Evolutionary conservation across 2,888 invertebrate species (phyloP), one percentile per base, ranked within the genome.

Genomic region (Lycaena phlaeas): DNA sequence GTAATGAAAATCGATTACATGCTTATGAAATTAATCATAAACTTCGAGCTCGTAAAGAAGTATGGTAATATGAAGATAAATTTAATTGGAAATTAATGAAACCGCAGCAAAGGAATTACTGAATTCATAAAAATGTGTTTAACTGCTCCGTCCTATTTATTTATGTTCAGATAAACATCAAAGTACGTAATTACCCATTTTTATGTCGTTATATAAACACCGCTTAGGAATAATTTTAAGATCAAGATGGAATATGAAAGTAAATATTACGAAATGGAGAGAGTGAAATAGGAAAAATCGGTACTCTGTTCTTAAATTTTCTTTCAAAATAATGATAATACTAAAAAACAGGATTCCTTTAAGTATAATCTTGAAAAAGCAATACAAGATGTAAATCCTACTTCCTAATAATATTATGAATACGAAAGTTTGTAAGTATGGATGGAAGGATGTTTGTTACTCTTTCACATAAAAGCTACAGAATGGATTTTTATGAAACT

Each of bases 1-100:
- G 27, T 66, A 65, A 68, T 69, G 73, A 71, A 74, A 77, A 77
- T 67, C 74, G 75, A 79, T 79, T 73, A 74, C 69, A 76, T 70
- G 75, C 68, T 61, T 59, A 64, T 71, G 71, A 63, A 69, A 59
- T 56, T 31, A 41, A 27, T 38, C 38, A 25, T 29, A 37, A 41
- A 25, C 48, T 56, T 55, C 57, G 55, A 57, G 42, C 27, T 45
- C 36, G 44, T 44, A 44, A 49, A 30, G 14, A 31, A 31, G n/a
- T 10, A 17, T 25, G 22, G 10, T 10, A 31, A 11, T 15, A 10
- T 3, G 17, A 7, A 41, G 43, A 43, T 45, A 42, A 42, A 44
- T 37, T 34, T 38, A 40, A 46, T 36, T 26, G 42, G 17, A 28
- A 38, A 40, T 38, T 38, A 38, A 44, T 44, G 27, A 31, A 28